Evolutionary conservation across 1,140 invertebrate genomes (phyloP), one percentile per base, ranked within the genome.

Genomic region (Drosophila kohkoa): DNA sequence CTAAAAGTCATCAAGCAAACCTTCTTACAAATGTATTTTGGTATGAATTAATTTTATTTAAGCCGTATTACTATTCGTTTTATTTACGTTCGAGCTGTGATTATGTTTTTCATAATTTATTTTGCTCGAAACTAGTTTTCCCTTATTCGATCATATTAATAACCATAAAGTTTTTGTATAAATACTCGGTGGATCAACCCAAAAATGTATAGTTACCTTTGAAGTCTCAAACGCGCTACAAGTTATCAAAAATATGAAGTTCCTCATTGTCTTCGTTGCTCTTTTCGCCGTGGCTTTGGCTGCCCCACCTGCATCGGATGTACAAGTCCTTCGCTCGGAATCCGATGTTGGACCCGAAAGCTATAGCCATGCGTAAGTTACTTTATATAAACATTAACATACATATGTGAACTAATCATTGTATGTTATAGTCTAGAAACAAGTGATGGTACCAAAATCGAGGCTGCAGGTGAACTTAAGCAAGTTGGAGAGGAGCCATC

Each of bases 341-440:
- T 70, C 32, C 52, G 91, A 94, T 68, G 93, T 93, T 63, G 92
- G 92, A 10, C 60, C 93, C 5, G 93, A 93, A 3, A 77, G 86
- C 41, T 94, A 80, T 92, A 35, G 5, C 6, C 8, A 35, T 35
- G 1, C 35, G 35, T 35, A 35, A 35, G 35, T 7, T 35, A 35
- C 35, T 35, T 6, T 35, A 7, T 7, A 35, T 6, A 35, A 7
- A 35, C 8, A 35, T 35, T 35, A 35, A 35, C 35, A 35, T 35
- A 35, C 35, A 35, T 35, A 8, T 7, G 6, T 30, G 15, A 35
- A 32, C 35, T 35, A 7, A 7, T 35, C 35, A 35, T 35, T 35
- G 20, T 10, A 35, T 35, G 35, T 8, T 35, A 10, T 10, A 35
- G 35, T 7, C 8, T 7, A 0, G 35, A 35, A 35, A 35, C 35